phyloP scores from a whole-genome alignment of 2,113 vertebrate species.

The Gallinago jamesoni region DNA sequence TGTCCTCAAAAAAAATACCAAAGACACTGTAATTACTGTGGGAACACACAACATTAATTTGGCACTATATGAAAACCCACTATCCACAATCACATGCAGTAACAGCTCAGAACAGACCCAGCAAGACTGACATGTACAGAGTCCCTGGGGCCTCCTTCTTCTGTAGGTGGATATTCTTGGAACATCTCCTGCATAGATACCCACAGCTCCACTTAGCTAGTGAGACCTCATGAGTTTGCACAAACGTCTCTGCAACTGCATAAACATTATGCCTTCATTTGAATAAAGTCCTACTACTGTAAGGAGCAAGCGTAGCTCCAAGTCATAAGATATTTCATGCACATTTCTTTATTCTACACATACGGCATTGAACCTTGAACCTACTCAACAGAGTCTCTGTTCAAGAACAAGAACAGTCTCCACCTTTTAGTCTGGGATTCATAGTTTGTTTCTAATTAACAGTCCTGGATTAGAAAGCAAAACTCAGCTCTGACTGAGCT shows the following conservation, averaged over 20 bases:
- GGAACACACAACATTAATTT: background rate
- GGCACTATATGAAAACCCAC: background rate
- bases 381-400: background rate
- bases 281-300: background rate
- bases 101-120: background rate
- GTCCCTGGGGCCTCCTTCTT: fast-evolving
- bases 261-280: background rate
- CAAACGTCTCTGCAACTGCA: background rate
- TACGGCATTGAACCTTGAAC: background rate
- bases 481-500: background rate
- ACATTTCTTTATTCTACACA: background rate
- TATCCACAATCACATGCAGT: background rate
- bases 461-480: background rate
- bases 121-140: background rate
- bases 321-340: background rate
- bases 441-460: background rate
- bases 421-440: background rate
- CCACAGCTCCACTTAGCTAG: background rate
- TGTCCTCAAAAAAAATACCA: background rate
- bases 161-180: background rate
- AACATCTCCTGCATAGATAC: background rate
- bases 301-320: background rate
- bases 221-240: background rate
- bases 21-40: background rate
- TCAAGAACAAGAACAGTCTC: background rate